Base-by-base conservation (phyloP, 2,888 invertebrate genomes). In the Mesochorus sp. region DNA sequence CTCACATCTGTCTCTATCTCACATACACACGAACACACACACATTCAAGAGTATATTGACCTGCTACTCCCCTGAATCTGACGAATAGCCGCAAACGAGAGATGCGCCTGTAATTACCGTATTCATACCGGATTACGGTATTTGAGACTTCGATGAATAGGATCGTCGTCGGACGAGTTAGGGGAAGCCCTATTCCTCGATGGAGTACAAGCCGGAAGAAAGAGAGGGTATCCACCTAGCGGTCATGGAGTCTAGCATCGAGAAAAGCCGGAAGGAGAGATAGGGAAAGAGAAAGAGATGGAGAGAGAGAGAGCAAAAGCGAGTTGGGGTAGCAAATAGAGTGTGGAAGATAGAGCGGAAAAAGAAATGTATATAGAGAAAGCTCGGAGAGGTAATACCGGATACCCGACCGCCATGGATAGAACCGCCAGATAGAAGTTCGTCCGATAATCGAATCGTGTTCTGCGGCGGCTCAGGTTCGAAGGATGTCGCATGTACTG, bases 51-150 rank as follows among this genome's bases (percentile, higher is more conserved):
- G 59, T 51, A 73, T 66, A 75, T 64, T 66, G 61, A 70, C 76
- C 70, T 62, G 49, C 73, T 76, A 64, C 64, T 78, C 17, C 70
- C 70, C 37, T 61, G 70, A 74, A 59, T 78, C 79, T 68, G 67
- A 66, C 80, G 62, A 81, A 79, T 79, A 59, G 79, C 80, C 83
- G 79, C 81, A 84, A 82, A 81, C 79, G 75, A 79, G 71, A 77
- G 80, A 82, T 82, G 77, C 66, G 80, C 81, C 84, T 82, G 85
- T 86, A 85, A 86, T 85, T 86, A 85, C 84, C 85, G 84, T 82
- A 85, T 86, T 86, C 85, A 86, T 83, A 83, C 83, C 79, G 86
- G 84, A 86, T 86, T 86, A 86, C 84, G 79, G 77, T 81, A 76
- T 79, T 79, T 80, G 78, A 82, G 82, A 81, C 83, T 84, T 62